Evolutionary conservation across 2,888 invertebrate species (phyloP).

Genomic region (Synanthedon formicaeformis): DNA sequence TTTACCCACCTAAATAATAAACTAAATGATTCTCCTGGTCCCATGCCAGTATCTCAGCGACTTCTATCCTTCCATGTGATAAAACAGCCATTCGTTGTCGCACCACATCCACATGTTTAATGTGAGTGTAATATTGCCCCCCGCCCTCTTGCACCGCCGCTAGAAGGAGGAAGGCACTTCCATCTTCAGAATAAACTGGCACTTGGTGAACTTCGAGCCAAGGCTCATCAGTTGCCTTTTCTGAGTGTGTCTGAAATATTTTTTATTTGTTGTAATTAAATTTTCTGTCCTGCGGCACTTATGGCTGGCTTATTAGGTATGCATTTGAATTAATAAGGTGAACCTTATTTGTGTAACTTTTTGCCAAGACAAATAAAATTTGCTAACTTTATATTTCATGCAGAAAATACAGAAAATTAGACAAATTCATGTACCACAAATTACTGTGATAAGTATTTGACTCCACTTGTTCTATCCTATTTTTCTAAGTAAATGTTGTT

Average conservation of each 20-base stretch:
- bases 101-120: constrained; percentile 86
- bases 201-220: constrained; percentile 89
- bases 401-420: too few relatives aligned
- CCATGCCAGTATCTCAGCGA: constrained; percentile 85
- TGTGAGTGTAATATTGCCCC: constrained; percentile 87
- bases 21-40: constrained; percentile 86
- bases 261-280: too few relatives aligned
- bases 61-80: constrained; percentile 89
- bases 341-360: too few relatives aligned
- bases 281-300: too few relatives aligned
- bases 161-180: constrained; percentile 84
- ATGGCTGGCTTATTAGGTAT: too few relatives aligned
- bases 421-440: too few relatives aligned
- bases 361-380: too few relatives aligned
- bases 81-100: constrained; percentile 87
- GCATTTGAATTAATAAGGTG: too few relatives aligned
- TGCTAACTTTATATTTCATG: too few relatives aligned
- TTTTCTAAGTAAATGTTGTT: too few relatives aligned
- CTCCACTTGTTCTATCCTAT: too few relatives aligned
- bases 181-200: constrained; percentile 86
- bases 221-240: constrained; percentile 84
- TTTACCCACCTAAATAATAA: constrained; percentile 72
- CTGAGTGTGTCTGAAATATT: constrained; percentile 77
- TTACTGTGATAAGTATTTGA: too few relatives aligned
- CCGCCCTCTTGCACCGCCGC: constrained; percentile 88